phyloP scores from a whole-genome alignment of 2,113 vertebrate genomes.

The Cranoglanis bouderius region DNA sequence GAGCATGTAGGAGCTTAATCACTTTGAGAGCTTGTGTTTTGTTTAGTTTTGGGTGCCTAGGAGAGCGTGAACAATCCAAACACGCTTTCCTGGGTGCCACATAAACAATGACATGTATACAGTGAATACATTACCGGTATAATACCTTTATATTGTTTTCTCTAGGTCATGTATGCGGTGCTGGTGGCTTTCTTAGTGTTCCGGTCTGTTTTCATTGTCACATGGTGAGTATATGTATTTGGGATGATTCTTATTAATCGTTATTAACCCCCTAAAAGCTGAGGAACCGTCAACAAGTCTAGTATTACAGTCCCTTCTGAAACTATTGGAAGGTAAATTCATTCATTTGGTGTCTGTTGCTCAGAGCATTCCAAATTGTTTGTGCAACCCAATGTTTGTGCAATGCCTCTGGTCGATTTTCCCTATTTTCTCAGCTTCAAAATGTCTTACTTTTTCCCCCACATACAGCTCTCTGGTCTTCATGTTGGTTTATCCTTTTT shows the following conservation, averaged over 20 bases:
- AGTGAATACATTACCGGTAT: not conserved
- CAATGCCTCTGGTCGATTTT: too few species aligned
- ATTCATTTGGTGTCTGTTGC: too few species aligned
- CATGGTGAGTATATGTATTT: slow-evolving; percentile 80
- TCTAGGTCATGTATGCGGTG: slow-evolving; percentile 93
- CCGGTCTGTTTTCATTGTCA: slow-evolving; percentile 93
- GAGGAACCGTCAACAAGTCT: not conserved
- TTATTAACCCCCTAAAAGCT: not conserved
- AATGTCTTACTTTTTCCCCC: too few species aligned
- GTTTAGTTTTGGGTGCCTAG: not conserved
- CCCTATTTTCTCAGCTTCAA: too few species aligned
- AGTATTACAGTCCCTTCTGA: too few species aligned
- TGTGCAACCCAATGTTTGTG: too few species aligned
- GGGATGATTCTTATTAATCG: not conserved
- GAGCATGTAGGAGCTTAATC: not conserved
- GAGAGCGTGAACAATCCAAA: not conserved
- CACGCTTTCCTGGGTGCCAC: not conserved
- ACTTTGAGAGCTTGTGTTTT: not conserved
- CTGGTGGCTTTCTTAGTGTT: slow-evolving; percentile 89
- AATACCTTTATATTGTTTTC: not conserved
- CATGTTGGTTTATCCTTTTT: too few species aligned
- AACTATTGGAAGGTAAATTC: too few species aligned
- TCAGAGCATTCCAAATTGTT: too few species aligned
- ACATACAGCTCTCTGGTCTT: too few species aligned
- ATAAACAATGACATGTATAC: not conserved